phyloP scores from a whole-genome alignment of 2,888 invertebrate species.

The Pristionchus fissidentatus region DNA sequence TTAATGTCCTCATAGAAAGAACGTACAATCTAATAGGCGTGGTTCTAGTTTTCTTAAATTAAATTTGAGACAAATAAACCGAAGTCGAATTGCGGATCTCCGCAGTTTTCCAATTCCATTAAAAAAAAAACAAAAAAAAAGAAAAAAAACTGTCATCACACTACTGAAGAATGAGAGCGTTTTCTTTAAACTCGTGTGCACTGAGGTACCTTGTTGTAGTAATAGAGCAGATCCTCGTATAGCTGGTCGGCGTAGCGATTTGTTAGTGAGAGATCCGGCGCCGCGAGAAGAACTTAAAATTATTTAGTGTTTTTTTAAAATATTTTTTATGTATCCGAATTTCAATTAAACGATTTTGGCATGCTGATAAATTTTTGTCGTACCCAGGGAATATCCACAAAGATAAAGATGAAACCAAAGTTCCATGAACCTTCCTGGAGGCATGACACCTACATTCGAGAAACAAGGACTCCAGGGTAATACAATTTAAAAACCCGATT shows the following conservation, averaged over 20 bases:
- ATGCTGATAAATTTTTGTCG: neutral
- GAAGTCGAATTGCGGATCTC: too few species aligned
- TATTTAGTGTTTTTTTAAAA: neutral
- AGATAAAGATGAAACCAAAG: too few species aligned
- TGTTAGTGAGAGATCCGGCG: constrained; percentile 6
- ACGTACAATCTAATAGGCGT: too few species aligned
- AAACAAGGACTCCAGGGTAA: neutral
- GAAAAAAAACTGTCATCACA: too few species aligned
- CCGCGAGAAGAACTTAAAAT: constrained; percentile 13
- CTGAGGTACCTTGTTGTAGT: constrained; percentile 75
- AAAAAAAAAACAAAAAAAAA: too few species aligned
- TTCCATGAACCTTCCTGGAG: too few species aligned
- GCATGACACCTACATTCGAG: too few species aligned
- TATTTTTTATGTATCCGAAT: neutral
- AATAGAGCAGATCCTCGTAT: constrained; percentile 75
- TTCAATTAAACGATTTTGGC: neutral
- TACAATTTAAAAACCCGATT: neutral
- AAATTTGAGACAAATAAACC: too few species aligned
- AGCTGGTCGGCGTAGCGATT: constrained; percentile 70
- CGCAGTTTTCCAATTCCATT: too few species aligned
- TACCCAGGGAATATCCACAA: too few species aligned
- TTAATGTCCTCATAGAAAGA: too few species aligned
- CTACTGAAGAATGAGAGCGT: neutral
- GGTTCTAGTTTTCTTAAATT: too few species aligned
- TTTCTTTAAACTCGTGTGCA: constrained; percentile 50